Conservation (phyloP, 2,797 vertebrate species). For the Pangasius krempfi region DNA sequence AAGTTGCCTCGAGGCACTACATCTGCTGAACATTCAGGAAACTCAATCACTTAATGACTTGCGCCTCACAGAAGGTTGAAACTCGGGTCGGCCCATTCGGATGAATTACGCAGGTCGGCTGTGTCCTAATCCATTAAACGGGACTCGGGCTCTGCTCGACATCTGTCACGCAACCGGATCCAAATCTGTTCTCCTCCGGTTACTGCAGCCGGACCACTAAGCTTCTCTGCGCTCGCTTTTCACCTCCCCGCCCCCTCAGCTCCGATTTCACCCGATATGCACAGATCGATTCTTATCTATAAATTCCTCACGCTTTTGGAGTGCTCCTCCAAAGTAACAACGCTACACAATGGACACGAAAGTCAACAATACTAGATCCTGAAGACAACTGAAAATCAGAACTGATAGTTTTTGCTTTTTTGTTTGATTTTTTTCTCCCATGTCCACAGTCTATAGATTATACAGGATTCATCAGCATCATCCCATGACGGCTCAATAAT, state of each 20-base stretch:
- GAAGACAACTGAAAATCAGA: not conserved
- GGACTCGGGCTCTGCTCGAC: conserved; percentile 64
- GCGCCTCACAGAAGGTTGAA: conserved; percentile 67
- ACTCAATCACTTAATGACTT: conserved; percentile 81
- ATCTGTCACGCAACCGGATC: conserved; percentile 72
- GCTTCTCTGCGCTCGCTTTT: not conserved
- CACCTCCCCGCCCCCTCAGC: conserved; percentile 1
- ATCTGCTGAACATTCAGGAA: conserved; percentile 82
- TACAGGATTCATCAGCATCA: no score
- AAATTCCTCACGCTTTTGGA: not conserved
- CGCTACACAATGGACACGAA: not conserved
- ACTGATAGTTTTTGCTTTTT: no score
- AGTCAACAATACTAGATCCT: not conserved
- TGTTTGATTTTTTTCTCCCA: no score
- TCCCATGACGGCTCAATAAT: no score
- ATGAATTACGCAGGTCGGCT: conserved; percentile 53
- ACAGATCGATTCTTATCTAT: conserved; percentile 21
- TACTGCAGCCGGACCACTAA: conserved; percentile 21
- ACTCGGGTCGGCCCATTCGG: conserved; percentile 46
- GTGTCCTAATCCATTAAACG: conserved; percentile 60
- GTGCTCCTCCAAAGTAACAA: not conserved
- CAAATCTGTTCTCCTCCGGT: conserved; percentile 59
- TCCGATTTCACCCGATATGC: conserved; percentile 23
- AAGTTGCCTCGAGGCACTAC: conserved; percentile 53
- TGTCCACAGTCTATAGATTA: no score